These are phyloP conservation scores for Minunthozetes semirufus DNA, from an alignment of 2,888 invertebrate genomes.

Conservation along the genomic window DNA sequence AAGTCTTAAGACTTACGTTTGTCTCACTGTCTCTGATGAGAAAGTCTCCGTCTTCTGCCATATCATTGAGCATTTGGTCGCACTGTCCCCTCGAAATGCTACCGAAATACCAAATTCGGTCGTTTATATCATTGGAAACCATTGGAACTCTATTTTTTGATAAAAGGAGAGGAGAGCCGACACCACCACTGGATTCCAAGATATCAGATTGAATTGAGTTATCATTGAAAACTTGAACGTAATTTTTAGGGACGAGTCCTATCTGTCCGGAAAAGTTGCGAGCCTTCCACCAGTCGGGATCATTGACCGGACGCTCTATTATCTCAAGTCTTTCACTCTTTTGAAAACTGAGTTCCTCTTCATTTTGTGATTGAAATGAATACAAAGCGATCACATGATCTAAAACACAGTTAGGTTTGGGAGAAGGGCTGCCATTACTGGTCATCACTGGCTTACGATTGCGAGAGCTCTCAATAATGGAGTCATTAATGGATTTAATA, in stretches of 20 bases:
- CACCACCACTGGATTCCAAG: neutral
- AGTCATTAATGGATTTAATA: neutral
- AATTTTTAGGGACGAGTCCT: conserved; percentile 91
- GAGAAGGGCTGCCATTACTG: conserved; percentile 35
- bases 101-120: conserved; percentile 84
- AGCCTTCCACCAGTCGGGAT: conserved; percentile 92
- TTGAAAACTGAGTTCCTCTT: conserved; percentile 91
- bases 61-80: conserved; percentile 87
- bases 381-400: conserved; percentile 94
- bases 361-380: conserved; percentile 66
- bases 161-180: conserved; percentile 37
- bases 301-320: conserved; percentile 87
- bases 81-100: conserved; percentile 91
- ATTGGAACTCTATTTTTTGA: neutral
- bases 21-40: conserved; percentile 98
- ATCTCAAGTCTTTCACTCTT: conserved; percentile 95
- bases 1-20: conserved; percentile 87
- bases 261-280: conserved; percentile 84
- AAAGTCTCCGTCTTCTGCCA: conserved; percentile 96
- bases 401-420: conserved; percentile 48
- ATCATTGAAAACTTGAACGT: conserved; percentile 61
- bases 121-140: neutral
- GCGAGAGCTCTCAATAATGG: neutral
- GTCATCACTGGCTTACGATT: conserved; percentile 29
- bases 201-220: conserved; percentile 20